Percentiles rank a stretch among this genome's conserved stretches.
These are phyloP conservation scores for Goniozus legneri DNA, from an alignment of 1,140 invertebrate species.

Conservation along the genomic window DNA sequence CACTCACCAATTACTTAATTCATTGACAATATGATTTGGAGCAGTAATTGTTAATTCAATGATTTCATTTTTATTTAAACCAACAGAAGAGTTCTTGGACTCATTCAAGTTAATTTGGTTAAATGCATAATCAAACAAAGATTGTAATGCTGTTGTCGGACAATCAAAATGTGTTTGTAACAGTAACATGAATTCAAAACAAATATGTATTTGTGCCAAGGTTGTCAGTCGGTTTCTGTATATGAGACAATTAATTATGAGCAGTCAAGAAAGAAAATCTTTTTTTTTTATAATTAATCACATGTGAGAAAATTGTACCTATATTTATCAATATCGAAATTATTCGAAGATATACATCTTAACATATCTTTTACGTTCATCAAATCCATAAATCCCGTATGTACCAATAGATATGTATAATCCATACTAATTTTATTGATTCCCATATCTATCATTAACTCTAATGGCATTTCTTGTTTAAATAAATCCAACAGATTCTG, in stretches of 20 bases:
- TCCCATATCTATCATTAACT: conserved; percentile 41
- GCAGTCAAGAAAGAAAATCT: neutral
- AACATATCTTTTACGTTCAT: conserved; percentile 30
- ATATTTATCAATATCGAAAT: conserved; percentile 31
- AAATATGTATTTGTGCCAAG: conserved; percentile 39
- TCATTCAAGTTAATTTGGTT: conserved; percentile 35
- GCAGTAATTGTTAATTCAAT: conserved; percentile 26
- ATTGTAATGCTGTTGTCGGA: conserved; percentile 26
- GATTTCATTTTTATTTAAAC: conserved; percentile 25
- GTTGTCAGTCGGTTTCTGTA: conserved; percentile 29
- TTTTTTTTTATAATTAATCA: conserved; percentile 7
- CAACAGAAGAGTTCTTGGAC: conserved; percentile 26
- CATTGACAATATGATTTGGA: conserved; percentile 24
- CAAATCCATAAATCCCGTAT: conserved; percentile 25
- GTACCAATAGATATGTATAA: conserved; percentile 37
- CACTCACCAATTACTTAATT: conserved; percentile 30
- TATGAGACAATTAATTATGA: conserved; percentile 6
- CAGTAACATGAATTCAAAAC: conserved; percentile 41
- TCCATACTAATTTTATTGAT: conserved; percentile 43
- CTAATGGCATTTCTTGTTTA: conserved; percentile 32
- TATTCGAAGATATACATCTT: conserved; percentile 13
- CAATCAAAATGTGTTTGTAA: conserved; percentile 36
- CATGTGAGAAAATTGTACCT: too few species aligned
- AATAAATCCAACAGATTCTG: conserved; percentile 25
- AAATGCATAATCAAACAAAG: conserved; percentile 27